Conservation (phyloP, 2,113 vertebrate genomes). For the Rhinolophus ferrumequinum region DNA sequence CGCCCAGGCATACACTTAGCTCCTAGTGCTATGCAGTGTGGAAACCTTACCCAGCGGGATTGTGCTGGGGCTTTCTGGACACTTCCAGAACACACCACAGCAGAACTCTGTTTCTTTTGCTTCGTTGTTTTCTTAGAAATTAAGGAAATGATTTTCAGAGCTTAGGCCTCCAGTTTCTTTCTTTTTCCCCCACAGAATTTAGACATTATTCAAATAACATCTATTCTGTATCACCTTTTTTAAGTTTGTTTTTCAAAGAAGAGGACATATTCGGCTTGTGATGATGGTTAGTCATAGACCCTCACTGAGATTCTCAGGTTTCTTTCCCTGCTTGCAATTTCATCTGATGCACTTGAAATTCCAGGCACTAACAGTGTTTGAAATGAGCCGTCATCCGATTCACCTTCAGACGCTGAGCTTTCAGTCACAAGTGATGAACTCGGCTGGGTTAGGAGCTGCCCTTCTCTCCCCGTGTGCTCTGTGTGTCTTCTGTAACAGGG, state of each 20-base stretch:
- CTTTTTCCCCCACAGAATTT: conserved; percentile 64
- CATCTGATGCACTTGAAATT: not conserved
- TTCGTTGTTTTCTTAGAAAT: conserved; percentile 75
- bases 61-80: not conserved
- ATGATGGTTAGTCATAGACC: conserved; percentile 6
- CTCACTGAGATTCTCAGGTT: not conserved
- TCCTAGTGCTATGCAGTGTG: accelerated
- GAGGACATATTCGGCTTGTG: conserved; percentile 36
- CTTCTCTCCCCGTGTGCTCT: not conserved
- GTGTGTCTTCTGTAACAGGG: accelerated
- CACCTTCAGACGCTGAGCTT: not conserved
- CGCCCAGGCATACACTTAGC: accelerated
- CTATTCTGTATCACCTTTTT: conserved; percentile 66
- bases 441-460: not conserved
- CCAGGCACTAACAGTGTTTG: not conserved
- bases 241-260: conserved; percentile 56
- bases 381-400: not conserved
- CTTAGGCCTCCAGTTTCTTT: conserved; percentile 63
- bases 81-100: conserved; percentile 35
- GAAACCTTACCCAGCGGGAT: accelerated
- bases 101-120: conserved; percentile 49
- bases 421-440: not conserved
- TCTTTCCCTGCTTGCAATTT: not conserved
- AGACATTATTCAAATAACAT: conserved; percentile 63
- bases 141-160: conserved; percentile 74